A percentile compares a stretch with the other conserved stretches of the same genome.
phyloP scores from a whole-genome alignment of 1,140 invertebrate genomes.

The Hesperophylax magnus region DNA sequence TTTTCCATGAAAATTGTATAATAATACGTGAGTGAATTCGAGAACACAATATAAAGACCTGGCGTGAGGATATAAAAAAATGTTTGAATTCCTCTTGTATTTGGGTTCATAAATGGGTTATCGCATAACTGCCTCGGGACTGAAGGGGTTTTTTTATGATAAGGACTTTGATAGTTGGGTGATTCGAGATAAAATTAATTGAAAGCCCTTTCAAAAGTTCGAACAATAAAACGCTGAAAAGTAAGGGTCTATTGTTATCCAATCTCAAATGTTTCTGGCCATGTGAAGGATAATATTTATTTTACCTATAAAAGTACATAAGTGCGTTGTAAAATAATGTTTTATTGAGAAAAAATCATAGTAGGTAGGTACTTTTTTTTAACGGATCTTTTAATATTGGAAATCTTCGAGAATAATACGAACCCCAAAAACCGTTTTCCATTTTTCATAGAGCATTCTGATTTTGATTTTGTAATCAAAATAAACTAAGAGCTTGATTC shows the following conservation, averaged over 20 bases:
- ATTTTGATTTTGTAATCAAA: too few relatives aligned
- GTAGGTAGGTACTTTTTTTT: too few relatives aligned
- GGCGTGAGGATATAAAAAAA: constrained; percentile 22
- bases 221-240: constrained; percentile 25
- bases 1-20: constrained; percentile 34
- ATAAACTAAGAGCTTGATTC: too few relatives aligned
- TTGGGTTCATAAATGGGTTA: constrained; percentile 28
- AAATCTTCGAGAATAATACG: too few relatives aligned
- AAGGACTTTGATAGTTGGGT: constrained; percentile 35
- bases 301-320: too few relatives aligned
- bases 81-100: constrained; percentile 21
- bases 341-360: too few relatives aligned
- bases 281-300: too few relatives aligned
- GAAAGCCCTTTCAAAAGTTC: constrained; percentile 33
- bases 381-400: too few relatives aligned
- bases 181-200: constrained; percentile 46
- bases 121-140: background rate
- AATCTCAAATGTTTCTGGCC: background rate
- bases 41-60: constrained; percentile 32
- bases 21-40: constrained; percentile 36
- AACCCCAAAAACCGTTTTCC: too few relatives aligned
- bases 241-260: background rate
- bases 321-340: too few relatives aligned
- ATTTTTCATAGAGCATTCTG: too few relatives aligned
- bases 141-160: constrained; percentile 36